phyloP scores from a whole-genome alignment of 2,797 vertebrate species.

The Alosa sapidissima region DNA sequence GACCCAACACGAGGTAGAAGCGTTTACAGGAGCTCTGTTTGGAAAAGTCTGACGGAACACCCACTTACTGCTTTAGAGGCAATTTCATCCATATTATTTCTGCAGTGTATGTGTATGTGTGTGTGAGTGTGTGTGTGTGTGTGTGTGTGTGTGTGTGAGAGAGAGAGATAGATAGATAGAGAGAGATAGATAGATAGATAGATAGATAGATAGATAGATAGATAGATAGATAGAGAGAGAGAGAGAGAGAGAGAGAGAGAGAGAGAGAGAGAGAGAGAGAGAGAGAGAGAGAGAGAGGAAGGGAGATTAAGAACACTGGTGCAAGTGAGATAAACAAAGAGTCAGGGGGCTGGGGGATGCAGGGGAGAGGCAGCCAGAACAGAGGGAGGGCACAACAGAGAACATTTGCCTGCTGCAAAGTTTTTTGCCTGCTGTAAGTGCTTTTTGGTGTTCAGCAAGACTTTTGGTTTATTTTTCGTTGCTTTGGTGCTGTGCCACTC shows the following conservation, averaged over 20 bases:
- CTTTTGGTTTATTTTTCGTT: not conserved
- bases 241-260: not conserved
- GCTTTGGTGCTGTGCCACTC: not conserved
- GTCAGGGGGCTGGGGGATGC: not conserved
- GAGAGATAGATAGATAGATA: not conserved
- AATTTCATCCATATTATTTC: constrained; percentile 12
- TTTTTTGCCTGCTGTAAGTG: too few relatives aligned
- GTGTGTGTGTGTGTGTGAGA: constrained; percentile 22
- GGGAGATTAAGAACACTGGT: not conserved
- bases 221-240: not conserved
- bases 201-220: not conserved
- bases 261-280: not conserved
- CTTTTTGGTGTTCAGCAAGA: constrained; percentile 8
- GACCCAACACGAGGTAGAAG: not conserved
- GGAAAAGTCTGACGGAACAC: not conserved
- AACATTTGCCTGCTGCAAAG: not conserved
- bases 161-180: constrained; percentile 22
- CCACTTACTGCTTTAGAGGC: constrained; percentile 22
- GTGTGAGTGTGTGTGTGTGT: not conserved
- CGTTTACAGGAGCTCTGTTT: not conserved
- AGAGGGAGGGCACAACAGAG: not conserved
- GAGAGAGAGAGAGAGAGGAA: not conserved
- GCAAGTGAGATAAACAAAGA: not conserved
- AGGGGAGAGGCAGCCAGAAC: not conserved
- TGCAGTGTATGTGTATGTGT: not conserved